Evolutionary conservation across 2,888 invertebrate species (phyloP).

Genomic region (Synanthedon tipuliformis): DNA sequence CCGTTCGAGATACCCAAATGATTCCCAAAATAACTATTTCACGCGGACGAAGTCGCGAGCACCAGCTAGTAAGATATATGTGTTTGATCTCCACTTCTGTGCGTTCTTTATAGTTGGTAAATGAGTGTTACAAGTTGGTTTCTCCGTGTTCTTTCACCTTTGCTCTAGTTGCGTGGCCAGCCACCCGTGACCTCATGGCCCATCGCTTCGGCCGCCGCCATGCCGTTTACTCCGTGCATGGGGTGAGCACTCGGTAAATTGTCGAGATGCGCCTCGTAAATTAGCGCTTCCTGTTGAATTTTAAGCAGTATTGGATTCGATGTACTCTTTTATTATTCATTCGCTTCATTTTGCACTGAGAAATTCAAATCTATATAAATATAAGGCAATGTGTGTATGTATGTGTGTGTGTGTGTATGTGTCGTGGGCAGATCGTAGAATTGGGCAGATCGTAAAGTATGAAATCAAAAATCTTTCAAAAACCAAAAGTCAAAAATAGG

Average conservation of each 20-base stretch:
- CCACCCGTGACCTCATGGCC: constrained; percentile 32
- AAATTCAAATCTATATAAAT: too few relatives aligned
- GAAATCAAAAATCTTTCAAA: too few relatives aligned
- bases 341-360: too few relatives aligned
- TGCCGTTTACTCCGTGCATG: background rate
- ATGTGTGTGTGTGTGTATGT: too few relatives aligned
- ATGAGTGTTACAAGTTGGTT: constrained; percentile 11
- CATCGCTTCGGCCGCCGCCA: background rate
- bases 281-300: constrained; percentile 28
- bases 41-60: too few relatives aligned
- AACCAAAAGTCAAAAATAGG: too few relatives aligned
- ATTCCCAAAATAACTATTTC: too few relatives aligned
- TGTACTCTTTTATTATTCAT: background rate
- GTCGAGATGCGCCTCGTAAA: constrained; percentile 15
- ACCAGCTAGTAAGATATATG: too few relatives aligned
- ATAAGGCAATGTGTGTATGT: too few relatives aligned
- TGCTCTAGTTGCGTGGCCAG: constrained; percentile 50
- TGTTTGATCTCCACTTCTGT: constrained; percentile 2
- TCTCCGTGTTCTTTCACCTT: constrained; percentile 59
- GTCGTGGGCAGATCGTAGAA: too few relatives aligned
- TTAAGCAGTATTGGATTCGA: constrained; percentile 1
- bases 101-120: constrained; percentile 8
- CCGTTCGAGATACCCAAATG: too few relatives aligned
- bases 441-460: too few relatives aligned
- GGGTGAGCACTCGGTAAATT: constrained; percentile 11